Conservation (phyloP, 1,140 invertebrate species). For the Drosophila subpulchrella region DNA sequence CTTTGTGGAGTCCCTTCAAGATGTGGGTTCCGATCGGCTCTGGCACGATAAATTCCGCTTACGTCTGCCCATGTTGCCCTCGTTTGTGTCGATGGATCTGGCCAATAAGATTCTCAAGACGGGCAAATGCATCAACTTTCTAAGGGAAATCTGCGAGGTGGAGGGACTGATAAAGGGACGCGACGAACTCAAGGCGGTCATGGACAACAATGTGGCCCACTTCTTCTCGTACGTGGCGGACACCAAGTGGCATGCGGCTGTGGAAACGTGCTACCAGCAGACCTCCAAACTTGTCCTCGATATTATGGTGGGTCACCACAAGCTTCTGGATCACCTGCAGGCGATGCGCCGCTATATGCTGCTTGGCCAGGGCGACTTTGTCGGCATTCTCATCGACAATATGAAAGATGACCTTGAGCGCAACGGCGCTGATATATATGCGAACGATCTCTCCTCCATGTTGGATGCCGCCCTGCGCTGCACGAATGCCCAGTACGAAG, state of each 20-base stretch:
- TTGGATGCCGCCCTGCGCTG: slow-evolving; percentile 96
- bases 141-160: slow-evolving; percentile 95
- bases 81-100: slow-evolving; percentile 89
- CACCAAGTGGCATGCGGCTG: slow-evolving; percentile 91
- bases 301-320: slow-evolving; percentile 93
- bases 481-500: slow-evolving; percentile 97
- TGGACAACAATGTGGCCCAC: slow-evolving; percentile 84
- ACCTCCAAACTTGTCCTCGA: slow-evolving; percentile 94
- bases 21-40: slow-evolving; percentile 92
- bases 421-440: slow-evolving; percentile 93
- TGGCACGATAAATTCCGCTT: slow-evolving; percentile 98
- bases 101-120: slow-evolving; percentile 94
- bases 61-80: slow-evolving; percentile 91
- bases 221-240: slow-evolving; percentile 85
- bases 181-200: slow-evolving; percentile 87
- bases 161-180: slow-evolving; percentile 89
- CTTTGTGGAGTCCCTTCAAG: slow-evolving; percentile 94
- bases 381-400: slow-evolving; percentile 95
- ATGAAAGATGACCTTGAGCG: slow-evolving; percentile 95
- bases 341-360: slow-evolving; percentile 96
- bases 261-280: slow-evolving; percentile 93
- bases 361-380: slow-evolving; percentile 98
- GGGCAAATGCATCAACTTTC: slow-evolving; percentile 97
- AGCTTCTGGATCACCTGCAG: slow-evolving; percentile 95
- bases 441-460: slow-evolving; percentile 95